A percentile compares a stretch with the other conserved stretches of the same genome.
These are phyloP conservation scores for Pholis gunnellus DNA, from an alignment of 2,113 vertebrate genomes.

Conservation along the genomic window DNA sequence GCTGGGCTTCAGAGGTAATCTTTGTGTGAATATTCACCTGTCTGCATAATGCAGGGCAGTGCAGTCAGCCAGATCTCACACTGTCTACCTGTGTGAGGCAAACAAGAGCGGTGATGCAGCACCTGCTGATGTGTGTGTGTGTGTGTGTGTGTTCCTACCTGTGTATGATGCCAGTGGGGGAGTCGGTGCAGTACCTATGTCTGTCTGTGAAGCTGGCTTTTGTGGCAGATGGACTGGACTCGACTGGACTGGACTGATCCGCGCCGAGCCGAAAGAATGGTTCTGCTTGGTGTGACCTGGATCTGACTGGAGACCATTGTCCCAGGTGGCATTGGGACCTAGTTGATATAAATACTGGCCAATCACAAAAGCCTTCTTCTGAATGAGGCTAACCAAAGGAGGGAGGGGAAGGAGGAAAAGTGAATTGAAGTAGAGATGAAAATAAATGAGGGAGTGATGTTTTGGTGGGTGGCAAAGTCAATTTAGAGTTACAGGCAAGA, in stretches of 20 bases:
- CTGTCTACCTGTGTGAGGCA: conserved; percentile 35
- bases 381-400: conserved; percentile 77
- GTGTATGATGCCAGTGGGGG: conserved; percentile 51
- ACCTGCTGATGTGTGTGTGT: conserved; percentile 53
- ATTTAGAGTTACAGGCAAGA: conserved; percentile 36
- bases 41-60: conserved; percentile 56
- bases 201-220: conserved; percentile 60
- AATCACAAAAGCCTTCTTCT: conserved; percentile 80
- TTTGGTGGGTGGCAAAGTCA: conserved; percentile 47
- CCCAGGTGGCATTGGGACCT: conserved; percentile 86
- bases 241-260: conserved; percentile 65
- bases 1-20: conserved; percentile 51
- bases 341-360: conserved; percentile 88
- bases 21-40: conserved; percentile 55
- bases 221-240: conserved; percentile 63
- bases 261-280: conserved; percentile 61
- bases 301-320: conserved; percentile 82
- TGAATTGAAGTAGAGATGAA: conserved; percentile 58
- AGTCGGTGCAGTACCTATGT: conserved; percentile 52
- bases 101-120: conserved; percentile 64
- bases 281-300: conserved; percentile 81
- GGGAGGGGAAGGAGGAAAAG: conserved; percentile 47
- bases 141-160: conserved; percentile 36
- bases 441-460: conserved; percentile 54
- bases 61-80: conserved; percentile 42